These are phyloP conservation scores for Mallotus villosus DNA, from an alignment of 2,797 vertebrate species.

Conservation along the genomic window DNA sequence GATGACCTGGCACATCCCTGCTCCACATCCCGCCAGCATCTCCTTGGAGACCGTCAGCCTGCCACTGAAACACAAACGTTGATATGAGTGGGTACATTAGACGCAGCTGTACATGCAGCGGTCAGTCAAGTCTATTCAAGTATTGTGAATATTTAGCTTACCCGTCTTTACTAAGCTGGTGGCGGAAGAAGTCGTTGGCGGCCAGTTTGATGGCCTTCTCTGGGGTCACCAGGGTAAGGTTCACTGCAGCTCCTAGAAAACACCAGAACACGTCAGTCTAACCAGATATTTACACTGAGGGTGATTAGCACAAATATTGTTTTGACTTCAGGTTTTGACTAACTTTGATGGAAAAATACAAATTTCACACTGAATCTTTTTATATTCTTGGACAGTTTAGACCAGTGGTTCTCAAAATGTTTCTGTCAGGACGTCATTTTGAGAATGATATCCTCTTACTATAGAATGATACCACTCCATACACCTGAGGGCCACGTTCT, in stretches of 20 bases:
- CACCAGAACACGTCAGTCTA: not conserved
- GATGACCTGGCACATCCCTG: slow-evolving; percentile 82
- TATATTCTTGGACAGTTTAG: no score
- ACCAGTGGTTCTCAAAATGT: no score
- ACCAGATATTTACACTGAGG: not conserved
- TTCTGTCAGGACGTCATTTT: no score
- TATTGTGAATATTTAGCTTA: slow-evolving; percentile 45
- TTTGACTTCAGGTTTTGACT: not conserved
- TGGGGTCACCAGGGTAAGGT: slow-evolving; percentile 82
- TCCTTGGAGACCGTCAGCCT: slow-evolving; percentile 77
- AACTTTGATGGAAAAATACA: no score
- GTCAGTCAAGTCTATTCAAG: not conserved
- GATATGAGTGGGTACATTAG: not conserved
- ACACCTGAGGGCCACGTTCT: no score
- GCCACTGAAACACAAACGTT: slow-evolving; percentile 29
- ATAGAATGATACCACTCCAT: no score
- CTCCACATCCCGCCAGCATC: slow-evolving; percentile 84
- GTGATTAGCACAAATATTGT: not conserved
- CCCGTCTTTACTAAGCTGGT: slow-evolving; percentile 77
- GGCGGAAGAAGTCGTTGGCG: slow-evolving; percentile 83
- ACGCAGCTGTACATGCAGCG: not conserved
- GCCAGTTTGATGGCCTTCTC: slow-evolving; percentile 86
- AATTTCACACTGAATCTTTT: no score
- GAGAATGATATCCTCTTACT: no score
- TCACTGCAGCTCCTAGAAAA: slow-evolving; percentile 78